These are phyloP conservation scores for Drosophila parabipectinata DNA, from an alignment of 1,140 invertebrate species.

Conservation along the genomic window DNA sequence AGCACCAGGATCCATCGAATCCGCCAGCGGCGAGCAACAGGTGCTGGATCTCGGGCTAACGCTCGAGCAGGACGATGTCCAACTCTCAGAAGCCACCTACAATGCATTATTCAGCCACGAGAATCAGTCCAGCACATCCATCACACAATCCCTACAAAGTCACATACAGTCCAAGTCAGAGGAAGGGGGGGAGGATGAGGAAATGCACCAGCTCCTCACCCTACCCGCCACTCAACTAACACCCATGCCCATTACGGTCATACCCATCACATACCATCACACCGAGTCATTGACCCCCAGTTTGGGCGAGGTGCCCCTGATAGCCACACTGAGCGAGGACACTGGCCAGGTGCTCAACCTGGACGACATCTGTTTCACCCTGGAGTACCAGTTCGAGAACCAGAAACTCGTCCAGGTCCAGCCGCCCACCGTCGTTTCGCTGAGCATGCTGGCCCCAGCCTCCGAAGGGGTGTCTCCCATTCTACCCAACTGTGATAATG, in stretches of 20 bases:
- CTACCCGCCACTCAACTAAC: conserved; percentile 24
- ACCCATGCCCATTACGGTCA: conserved; percentile 32
- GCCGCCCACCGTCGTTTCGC: conserved; percentile 71
- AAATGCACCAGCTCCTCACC: conserved; percentile 26
- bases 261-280: conserved; percentile 53
- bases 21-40: conserved; percentile 70
- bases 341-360: conserved; percentile 57
- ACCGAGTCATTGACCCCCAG: conserved; percentile 21
- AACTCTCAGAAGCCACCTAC: conserved; percentile 43
- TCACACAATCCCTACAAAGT: conserved; percentile 18
- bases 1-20: conserved; percentile 17
- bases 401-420: conserved; percentile 80
- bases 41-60: conserved; percentile 75
- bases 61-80: conserved; percentile 51
- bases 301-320: conserved; percentile 32
- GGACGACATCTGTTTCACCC: conserved; percentile 76
- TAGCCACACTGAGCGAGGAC: conserved; percentile 45
- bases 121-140: background rate
- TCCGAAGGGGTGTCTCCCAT: conserved; percentile 13
- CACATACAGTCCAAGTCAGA: conserved; percentile 20
- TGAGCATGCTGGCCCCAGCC: conserved; percentile 52
- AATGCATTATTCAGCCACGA: conserved; percentile 34
- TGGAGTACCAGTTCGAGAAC: conserved; percentile 79
- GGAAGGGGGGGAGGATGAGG: conserved; percentile 2
- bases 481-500: conserved; percentile 47